Evolutionary conservation across 2,797 vertebrate genomes (phyloP).

Genomic region (Gymnoscopelus microlampas): DNA sequence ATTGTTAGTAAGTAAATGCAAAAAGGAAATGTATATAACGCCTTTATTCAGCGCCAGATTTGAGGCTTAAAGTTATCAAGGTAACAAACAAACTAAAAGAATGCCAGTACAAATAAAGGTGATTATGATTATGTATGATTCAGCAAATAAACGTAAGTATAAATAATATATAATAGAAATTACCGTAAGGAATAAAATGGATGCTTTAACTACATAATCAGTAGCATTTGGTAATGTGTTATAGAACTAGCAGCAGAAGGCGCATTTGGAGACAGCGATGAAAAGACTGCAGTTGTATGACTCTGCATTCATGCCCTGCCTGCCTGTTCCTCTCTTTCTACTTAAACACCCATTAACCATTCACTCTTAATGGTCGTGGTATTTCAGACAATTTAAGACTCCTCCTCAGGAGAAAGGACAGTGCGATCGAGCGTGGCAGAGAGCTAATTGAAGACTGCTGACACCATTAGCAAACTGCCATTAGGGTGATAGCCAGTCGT

Average conservation of each 20-base stretch:
- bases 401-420: constrained; percentile 57
- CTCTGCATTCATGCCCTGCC: constrained; percentile 7
- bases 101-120: too few species aligned
- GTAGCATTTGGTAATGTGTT: too few species aligned
- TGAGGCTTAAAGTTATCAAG: too few species aligned
- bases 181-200: too few species aligned
- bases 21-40: too few species aligned
- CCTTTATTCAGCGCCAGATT: too few species aligned
- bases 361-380: constrained; percentile 68
- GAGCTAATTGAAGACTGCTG: constrained; percentile 78
- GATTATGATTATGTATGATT: too few species aligned
- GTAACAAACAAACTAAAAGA: too few species aligned
- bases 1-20: too few species aligned
- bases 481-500: constrained; percentile 65
- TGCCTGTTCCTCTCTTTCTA: constrained; percentile 33
- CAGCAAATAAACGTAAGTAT: too few species aligned
- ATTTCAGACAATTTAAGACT: constrained; percentile 75
- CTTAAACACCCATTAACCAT: constrained; percentile 71
- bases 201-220: too few species aligned
- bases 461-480: constrained; percentile 77
- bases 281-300: constrained; percentile 22
- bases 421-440: constrained; percentile 58
- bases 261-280: constrained; percentile 29
- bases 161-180: too few species aligned
- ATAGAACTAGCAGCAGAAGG: constrained; percentile 9